Conservation (phyloP, 2,797 vertebrate species). For the Leucoraja ocellata region DNA sequence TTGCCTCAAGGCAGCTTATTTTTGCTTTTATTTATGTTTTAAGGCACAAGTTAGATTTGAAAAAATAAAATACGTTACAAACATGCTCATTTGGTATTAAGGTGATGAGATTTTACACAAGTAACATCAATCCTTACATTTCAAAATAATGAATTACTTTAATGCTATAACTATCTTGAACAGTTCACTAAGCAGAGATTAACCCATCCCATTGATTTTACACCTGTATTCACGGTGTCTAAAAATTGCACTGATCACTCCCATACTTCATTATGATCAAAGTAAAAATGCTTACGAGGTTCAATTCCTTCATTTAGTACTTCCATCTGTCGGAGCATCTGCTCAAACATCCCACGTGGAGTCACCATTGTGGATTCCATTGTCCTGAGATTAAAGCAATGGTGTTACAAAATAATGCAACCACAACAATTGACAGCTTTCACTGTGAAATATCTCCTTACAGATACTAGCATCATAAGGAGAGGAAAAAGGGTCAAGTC, state of each 20-base stretch:
- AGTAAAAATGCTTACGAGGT: constrained; percentile 69
- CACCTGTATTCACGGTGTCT: no score
- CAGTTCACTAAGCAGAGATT: background rate
- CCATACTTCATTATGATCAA: background rate
- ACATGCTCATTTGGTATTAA: background rate
- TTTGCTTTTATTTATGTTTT: no score
- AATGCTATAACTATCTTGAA: background rate
- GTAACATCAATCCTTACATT: background rate
- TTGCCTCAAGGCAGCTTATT: no score
- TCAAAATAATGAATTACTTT: background rate
- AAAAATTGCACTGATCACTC: background rate
- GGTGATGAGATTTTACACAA: background rate
- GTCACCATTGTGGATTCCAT: constrained; percentile 73
- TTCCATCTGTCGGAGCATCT: constrained; percentile 70
- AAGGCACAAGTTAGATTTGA: no score
- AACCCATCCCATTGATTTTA: background rate
- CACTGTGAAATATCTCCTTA: constrained; percentile 40
- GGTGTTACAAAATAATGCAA: constrained; percentile 34
- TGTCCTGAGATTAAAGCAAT: constrained; percentile 46
- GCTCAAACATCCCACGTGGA: constrained; percentile 71
- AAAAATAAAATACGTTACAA: background rate
- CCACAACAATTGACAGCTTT: background rate
- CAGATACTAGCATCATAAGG: constrained; percentile 2
- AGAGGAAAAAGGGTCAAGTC: constrained; percentile 35
- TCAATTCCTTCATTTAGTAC: constrained; percentile 77